Evolutionary conservation across 2,888 invertebrate species (phyloP), one percentile per base, ranked within the genome.

Genomic region (Amphipyra tragopoginis): DNA sequence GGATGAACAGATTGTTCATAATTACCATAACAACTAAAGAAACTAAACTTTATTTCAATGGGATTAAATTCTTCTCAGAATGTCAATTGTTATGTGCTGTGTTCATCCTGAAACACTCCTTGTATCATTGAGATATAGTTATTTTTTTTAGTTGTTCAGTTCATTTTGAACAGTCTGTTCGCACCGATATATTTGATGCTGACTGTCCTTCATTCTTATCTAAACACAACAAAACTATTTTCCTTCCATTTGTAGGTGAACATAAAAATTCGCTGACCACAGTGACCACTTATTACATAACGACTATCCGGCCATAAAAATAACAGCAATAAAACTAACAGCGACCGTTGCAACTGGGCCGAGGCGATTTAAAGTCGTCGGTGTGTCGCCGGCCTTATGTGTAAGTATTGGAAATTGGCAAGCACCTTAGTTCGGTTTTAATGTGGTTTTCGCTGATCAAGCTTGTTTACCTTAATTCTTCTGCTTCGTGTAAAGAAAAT

Each of bases 341-440:
- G 13, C 26, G 40, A 38, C 33, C 6, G 15, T 10, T 45, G 38
- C 15, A 62, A 72, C 43, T 56, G 14, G 49, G 58, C 33, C 61
- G 58, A 56, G 61, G 55, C 54, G 29, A 54, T 56, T 26, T 29
- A n/a, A 62, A 66, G 49, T 72, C 67, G 63, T 36, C 9, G 11
- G 42, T 14, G 44, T 61, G 47, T 51, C 26, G 42, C 58, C 40
- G 2, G 54, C 59, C 50, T 74, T 60, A 63, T 47, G 33, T 26
- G 7, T 62, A 52, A 43, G 57, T 58, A 61, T 54, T 48, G 68
- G 66, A 65, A 75, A 71, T 77, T 71, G 59, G 47, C 39, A 54
- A 66, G 68, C 55, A 72, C 72, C 72, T 76, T 81, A 67, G 65
- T 66, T 66, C 65, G 57, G 52, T 65, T 70, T 73, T 63, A 77